Base-by-base conservation (phyloP, 64 coral and sea anemone species). In the Stichodactyla mertensii region DNA sequence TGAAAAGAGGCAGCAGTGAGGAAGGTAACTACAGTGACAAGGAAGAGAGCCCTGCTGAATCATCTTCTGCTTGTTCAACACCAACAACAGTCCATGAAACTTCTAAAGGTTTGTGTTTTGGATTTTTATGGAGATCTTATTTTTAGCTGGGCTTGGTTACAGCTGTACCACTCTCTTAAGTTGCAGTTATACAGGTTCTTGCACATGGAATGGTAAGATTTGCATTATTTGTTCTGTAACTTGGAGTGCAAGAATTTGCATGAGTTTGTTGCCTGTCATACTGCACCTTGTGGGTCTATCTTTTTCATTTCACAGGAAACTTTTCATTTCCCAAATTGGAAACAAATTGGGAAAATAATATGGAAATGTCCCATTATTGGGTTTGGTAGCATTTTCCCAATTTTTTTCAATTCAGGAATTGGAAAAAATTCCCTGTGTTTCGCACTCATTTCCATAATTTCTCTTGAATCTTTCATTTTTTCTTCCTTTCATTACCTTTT, bases 1-100 rank as follows among this genome's bases (percentile, higher is more conserved):
- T 90, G 24, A 54, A 16, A 18, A 70, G 26, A 15, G 77, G 31
- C 16, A 52, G 20, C 23, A 64, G 79, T 10, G 80, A 57, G 10
- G 80, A 70, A 14, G 16, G 77, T 27, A 16, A 55, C 51, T 81
- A 53, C n/a, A 85, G 71, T 61, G 89, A 90, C 26, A 52, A 66
- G 22, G 83, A 86, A 2, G 83, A 79, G 14, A 90, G 77, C 19
- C 51, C 78, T 81, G 82, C 4, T 2, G 51, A 83, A 18, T 57
- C 62, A 8, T 74, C 88, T 24, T 90, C 89, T 45, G 22, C 10
- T 15, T 77, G 11, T 55, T 85, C 89, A 15, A 90, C 89, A n/a
- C 83, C 89, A 28, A 81, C 78, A 5, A 52, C 6, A 27, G 69
- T 36, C 24, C 11, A 12, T 10, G 69, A 74, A 27, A 74, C 12